Conservation (phyloP, 2,113 vertebrate genomes). For the Eclectus roratus region DNA sequence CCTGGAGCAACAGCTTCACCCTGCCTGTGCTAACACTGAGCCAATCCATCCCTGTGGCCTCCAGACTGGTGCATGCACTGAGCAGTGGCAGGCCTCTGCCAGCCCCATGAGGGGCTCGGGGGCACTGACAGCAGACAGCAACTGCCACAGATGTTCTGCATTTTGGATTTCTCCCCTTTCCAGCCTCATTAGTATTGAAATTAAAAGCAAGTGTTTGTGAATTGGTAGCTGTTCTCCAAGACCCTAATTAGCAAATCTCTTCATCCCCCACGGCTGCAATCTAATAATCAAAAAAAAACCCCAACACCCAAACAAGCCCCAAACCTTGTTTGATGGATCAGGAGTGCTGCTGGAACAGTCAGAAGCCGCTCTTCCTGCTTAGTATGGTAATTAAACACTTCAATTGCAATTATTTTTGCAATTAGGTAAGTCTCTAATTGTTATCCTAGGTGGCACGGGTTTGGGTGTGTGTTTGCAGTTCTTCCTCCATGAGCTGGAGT, state of each 20-base stretch:
- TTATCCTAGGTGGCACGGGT: constrained; percentile 63
- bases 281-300: constrained; percentile 45
- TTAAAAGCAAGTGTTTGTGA: constrained; percentile 63
- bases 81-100: neutral
- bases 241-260: constrained; percentile 66
- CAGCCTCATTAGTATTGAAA: constrained; percentile 60
- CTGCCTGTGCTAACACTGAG: neutral
- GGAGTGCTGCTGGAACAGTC: constrained; percentile 43
- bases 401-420: constrained; percentile 78
- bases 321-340: constrained; percentile 60
- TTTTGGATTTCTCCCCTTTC: neutral
- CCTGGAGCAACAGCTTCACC: neutral
- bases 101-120: neutral
- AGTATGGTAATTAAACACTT: constrained; percentile 75
- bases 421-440: constrained; percentile 76
- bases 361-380: constrained; percentile 46
- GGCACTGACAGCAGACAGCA: neutral
- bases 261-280: constrained; percentile 57
- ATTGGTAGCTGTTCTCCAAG: constrained; percentile 61
- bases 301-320: constrained; percentile 49
- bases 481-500: neutral
- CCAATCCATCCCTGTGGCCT: no score
- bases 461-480: neutral
- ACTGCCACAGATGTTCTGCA: constrained; percentile 6
- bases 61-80: neutral